Evolutionary conservation across 2,113 vertebrate genomes (phyloP).

Genomic region (Actenoides lindsayi): DNA sequence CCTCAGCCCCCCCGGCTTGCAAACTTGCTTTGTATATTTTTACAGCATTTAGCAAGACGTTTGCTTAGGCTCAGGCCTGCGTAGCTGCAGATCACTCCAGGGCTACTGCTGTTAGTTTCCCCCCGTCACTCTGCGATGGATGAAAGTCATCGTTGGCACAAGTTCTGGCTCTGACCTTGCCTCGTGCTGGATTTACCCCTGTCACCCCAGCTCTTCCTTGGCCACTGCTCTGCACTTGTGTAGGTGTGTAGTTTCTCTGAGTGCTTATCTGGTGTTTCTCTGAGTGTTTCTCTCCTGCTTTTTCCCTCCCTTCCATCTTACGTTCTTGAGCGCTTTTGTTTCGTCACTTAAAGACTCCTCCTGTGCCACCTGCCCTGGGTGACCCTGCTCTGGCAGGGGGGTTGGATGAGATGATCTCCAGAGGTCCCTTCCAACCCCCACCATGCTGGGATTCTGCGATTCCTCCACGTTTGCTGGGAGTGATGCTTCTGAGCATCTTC

Average conservation of each 20-base stretch:
- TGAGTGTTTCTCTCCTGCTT: neutral
- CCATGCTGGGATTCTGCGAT: too few relatives aligned
- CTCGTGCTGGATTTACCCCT: neutral
- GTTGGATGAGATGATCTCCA: too few relatives aligned
- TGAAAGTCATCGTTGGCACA: fast-evolving
- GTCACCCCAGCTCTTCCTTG: neutral
- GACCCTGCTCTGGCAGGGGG: too few relatives aligned
- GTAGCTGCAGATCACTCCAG: neutral
- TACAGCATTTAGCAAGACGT: neutral
- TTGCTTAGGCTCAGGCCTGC: neutral
- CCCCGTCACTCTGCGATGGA: neutral
- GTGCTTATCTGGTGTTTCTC: neutral
- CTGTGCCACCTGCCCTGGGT: too few relatives aligned
- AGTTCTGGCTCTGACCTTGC: neutral
- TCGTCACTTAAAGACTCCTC: neutral
- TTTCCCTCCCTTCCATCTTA: neutral
- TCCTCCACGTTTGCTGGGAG: neutral
- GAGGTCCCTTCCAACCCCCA: too few relatives aligned
- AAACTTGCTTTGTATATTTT: neutral
- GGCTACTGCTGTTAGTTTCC: neutral
- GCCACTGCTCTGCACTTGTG: neutral
- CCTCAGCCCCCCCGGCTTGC: neutral
- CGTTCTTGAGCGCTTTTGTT: neutral
- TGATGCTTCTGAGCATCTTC: neutral
- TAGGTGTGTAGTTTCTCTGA: neutral